Base-by-base conservation (phyloP, 2,797 vertebrate species). In the Nothura maculosa region DNA sequence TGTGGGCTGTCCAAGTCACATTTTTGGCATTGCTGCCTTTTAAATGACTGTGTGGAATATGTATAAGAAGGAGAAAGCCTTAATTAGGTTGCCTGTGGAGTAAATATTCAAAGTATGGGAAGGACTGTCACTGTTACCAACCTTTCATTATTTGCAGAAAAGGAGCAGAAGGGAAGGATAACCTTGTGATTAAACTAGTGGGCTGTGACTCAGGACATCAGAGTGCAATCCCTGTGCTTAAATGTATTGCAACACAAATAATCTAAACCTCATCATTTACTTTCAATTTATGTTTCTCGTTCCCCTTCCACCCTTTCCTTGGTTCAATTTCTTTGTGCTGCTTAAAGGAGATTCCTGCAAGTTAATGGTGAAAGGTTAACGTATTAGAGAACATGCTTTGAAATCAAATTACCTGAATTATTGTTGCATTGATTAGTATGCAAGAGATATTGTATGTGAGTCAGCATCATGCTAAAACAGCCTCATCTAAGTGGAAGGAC, bases 381-480 rank as follows among this genome's bases (percentile, higher is more conserved):
- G 0, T 75, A 85, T 80, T 88, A 85, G 61, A 63, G 74, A 94
- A 32, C 83, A 92, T 21, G 78, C 72, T 93, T 95, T 92, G 94
- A 93, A 96, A 92, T 82, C 87, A 88, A 95, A 93, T 80, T 91
- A 91, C 90, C 94, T 92, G 90, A 95, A 91, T 94, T 95, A 94
- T 91, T 91, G 78, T 85, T 84, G 64, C 0, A 0, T 79, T 86
- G 87, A 96, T 96, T 94, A 96, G 81, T 77, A 95, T 96, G 95
- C 90, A 91, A 92, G 91, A 93, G 75, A 92, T 75, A 91, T 40
- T 88, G 55, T 66, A 77, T 83, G 63, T 80, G 93, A 94, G 67
- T 91, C 93, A 85, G 50, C 43, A 85, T 43, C 50, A 32, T 76
- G 76, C 52, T 61, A 87, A 91, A 96, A 21, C 32, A 84, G 61